phyloP scores from a whole-genome alignment of 2,113 vertebrate species.

The Ictalurus punctatus region DNA sequence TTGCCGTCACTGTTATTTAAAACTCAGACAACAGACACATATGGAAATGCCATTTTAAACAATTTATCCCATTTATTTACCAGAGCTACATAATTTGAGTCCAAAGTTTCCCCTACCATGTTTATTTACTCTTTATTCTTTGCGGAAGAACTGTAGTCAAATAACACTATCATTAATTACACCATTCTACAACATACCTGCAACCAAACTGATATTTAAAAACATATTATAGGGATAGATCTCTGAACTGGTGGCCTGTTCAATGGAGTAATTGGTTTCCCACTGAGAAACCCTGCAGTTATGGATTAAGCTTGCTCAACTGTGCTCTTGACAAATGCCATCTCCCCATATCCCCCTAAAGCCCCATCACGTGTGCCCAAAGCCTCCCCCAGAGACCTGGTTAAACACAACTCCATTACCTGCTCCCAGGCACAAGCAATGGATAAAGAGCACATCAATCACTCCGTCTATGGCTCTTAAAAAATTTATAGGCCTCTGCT shows the following conservation, averaged over 20 bases:
- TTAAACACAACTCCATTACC: conserved; percentile 62
- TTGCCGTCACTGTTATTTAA: conserved; percentile 47
- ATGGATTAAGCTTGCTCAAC: conserved; percentile 48
- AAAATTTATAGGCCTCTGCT: conserved; percentile 57
- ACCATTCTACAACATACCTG: background rate
- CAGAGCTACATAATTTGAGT: conserved; percentile 29
- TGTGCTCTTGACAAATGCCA: conserved; percentile 60
- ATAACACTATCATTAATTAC: conserved; percentile 6
- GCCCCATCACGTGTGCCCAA: conserved; percentile 31
- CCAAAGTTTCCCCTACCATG: background rate
- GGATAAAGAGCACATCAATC: conserved; percentile 57
- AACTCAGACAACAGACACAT: conserved; percentile 44
- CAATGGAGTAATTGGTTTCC: conserved; percentile 47
- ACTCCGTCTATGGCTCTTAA: conserved; percentile 52
- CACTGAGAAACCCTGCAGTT: conserved; percentile 48
- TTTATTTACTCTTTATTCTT: conserved; percentile 24
- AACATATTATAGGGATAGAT: conserved; percentile 23
- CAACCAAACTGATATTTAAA: conserved; percentile 26
- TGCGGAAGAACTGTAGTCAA: conserved; percentile 1
- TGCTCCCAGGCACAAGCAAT: conserved; percentile 52
- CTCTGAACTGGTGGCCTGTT: conserved; percentile 37
- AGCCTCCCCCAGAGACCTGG: conserved; percentile 53
- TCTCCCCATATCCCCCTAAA: conserved; percentile 48
- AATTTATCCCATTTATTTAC: conserved; percentile 48
- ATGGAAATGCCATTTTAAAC: conserved; percentile 52